phyloP scores from a whole-genome alignment of 2,797 vertebrate species.

The Micromesistius poutassou region DNA sequence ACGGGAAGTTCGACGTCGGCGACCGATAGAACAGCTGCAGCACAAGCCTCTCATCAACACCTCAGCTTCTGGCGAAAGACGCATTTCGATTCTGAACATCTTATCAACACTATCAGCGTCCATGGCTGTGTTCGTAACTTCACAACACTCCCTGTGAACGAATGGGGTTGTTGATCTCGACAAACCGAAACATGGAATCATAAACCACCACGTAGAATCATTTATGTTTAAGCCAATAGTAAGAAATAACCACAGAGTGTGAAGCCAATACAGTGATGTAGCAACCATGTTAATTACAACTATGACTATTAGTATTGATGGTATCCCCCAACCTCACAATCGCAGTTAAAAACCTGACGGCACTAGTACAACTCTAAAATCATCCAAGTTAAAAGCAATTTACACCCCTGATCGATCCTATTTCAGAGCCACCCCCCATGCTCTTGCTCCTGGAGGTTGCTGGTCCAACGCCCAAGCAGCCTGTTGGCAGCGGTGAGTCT shows the following conservation, averaged over 20 bases:
- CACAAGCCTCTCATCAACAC: slow-evolving; percentile 53
- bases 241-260: neutral
- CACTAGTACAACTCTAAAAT: neutral
- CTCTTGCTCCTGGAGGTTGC: slow-evolving; percentile 30
- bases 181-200: neutral
- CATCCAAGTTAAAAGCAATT: slow-evolving; percentile 26
- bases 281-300: neutral
- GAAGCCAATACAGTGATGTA: neutral
- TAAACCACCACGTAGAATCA: neutral
- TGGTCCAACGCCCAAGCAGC: slow-evolving; percentile 28
- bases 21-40: slow-evolving; percentile 41
- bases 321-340: slow-evolving; percentile 33
- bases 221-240: neutral
- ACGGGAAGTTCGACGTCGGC: slow-evolving; percentile 43
- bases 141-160: neutral
- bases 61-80: slow-evolving; percentile 59
- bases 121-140: neutral
- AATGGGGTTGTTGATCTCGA: neutral
- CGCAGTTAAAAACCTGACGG: slow-evolving; percentile 35
- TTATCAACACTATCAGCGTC: neutral
- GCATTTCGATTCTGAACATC: slow-evolving; percentile 24
- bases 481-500: slow-evolving; percentile 51
- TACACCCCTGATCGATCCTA: slow-evolving; percentile 30
- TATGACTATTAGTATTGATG: slow-evolving; percentile 1
- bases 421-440: slow-evolving; percentile 41